phyloP scores from a whole-genome alignment of 2,113 vertebrate species.

The Nansenia antarctica region DNA sequence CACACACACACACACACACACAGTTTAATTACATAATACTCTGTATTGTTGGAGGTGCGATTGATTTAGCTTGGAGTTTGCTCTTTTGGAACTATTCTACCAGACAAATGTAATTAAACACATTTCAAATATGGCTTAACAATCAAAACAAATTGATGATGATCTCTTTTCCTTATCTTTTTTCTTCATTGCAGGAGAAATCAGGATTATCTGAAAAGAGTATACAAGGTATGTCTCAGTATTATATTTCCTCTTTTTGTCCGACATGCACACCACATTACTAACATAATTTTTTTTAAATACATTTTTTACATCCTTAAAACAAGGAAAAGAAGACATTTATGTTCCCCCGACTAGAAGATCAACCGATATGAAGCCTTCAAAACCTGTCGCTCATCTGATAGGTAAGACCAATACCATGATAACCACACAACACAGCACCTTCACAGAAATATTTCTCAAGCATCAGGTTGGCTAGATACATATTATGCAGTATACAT shows the following conservation, averaged over 20 bases:
- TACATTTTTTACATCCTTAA: no score
- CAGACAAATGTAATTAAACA: no score
- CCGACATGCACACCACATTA: not conserved
- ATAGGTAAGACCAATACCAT: slow-evolving; percentile 55
- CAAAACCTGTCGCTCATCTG: slow-evolving; percentile 72
- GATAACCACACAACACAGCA: not conserved
- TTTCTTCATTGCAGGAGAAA: slow-evolving; percentile 21
- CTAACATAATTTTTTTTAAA: not conserved
- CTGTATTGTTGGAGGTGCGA: no score
- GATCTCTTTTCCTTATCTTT: not conserved
- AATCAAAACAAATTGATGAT: no score
- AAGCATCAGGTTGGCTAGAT: no score
- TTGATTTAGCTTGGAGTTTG: no score
- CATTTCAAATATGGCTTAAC: no score
- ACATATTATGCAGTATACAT: no score
- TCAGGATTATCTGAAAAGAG: not conserved
- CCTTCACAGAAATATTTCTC: not conserved
- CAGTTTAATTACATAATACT: no score
- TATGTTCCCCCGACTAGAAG: rapidly evolving
- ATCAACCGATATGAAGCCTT: slow-evolving; percentile 22
- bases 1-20: not conserved
- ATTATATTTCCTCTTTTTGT: not conserved
- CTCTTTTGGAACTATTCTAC: no score
- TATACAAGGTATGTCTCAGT: slow-evolving; percentile 38
- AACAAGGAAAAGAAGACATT: not conserved